A percentile compares a stretch with the other conserved stretches of the same genome.
phyloP scores from a whole-genome alignment of 1,140 invertebrate species.

The Choristoneura fumiferana region DNA sequence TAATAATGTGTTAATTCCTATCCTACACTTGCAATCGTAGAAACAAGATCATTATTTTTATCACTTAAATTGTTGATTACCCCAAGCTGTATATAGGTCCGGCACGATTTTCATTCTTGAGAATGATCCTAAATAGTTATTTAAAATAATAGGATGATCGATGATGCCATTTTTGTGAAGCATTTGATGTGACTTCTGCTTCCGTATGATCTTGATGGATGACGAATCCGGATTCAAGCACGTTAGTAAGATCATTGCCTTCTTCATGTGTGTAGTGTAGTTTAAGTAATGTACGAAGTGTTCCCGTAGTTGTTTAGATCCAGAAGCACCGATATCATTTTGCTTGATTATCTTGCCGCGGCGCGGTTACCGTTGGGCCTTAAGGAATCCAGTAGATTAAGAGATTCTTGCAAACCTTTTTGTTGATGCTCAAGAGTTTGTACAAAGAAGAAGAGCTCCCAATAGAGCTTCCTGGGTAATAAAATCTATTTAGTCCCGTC shows the following conservation, averaged over 20 bases:
- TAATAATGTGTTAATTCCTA: background rate
- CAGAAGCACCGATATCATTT: too few species aligned
- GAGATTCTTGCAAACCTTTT: too few species aligned
- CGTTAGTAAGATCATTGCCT: background rate
- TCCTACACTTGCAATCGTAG: background rate
- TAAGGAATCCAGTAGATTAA: too few species aligned
- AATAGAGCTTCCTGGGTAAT: too few species aligned
- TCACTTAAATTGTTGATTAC: background rate
- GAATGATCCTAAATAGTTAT: slow-evolving; percentile 5
- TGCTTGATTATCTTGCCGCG: too few species aligned
- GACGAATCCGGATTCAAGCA: background rate
- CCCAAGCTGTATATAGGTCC: background rate
- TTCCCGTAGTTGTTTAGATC: too few species aligned
- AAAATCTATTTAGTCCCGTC: too few species aligned
- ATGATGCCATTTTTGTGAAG: slow-evolving; percentile 7
- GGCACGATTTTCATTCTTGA: slow-evolving; percentile 1
- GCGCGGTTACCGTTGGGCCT: too few species aligned
- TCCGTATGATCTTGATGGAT: slow-evolving; percentile 10
- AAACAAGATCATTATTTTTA: background rate
- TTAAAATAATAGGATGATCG: slow-evolving; percentile 13
- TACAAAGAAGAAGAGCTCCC: too few species aligned
- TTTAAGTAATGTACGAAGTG: too few species aligned
- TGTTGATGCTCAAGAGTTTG: too few species aligned
- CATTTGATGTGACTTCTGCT: background rate
- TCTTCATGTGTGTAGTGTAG: background rate